Evolutionary conservation across 2,888 invertebrate genomes (phyloP), one percentile per base, ranked within the genome.

Genomic region (Xestia rhomboidea): DNA sequence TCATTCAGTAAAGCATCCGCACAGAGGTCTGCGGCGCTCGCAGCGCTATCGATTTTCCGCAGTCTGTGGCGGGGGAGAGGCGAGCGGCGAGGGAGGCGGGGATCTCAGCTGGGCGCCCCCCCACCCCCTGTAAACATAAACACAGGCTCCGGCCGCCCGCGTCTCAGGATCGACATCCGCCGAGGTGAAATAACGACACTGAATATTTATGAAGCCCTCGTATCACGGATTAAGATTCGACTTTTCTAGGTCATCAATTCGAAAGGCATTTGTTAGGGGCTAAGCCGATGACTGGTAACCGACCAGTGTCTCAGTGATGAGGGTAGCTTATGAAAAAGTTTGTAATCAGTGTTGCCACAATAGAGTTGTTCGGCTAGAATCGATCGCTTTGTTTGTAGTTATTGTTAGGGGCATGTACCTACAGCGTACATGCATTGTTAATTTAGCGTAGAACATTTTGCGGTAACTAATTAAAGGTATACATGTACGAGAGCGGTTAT

Each of bases 181-280:
- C 93, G 95, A 96, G 95, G 96, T 96, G 95, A 95, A 96, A 95
- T 95, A 96, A 95, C 94, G 93, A 94, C 93, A 91, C 93, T 95
- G 96, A 96, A 96, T 96, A 96, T 96, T 96, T 96, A 96, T 96
- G 95, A 95, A 93, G 92, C 92, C 90, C 91, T 91, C 93, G 93
- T 95, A 95, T 94, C 93, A 93, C 89, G 94, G 94, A 95, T 95
- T 95, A 95, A 95, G 94, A 94, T 93, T 94, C 92, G 93, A 95
- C 93, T 95, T 94, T 95, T 95, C 93, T 94, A 94, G 94, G 95
- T 94, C 95, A 94, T 94, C 93, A 93, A 93, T 94, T 91, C 89
- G 88, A 90, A 91, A 89, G 87, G 88, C 89, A 90, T 91, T 92
- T 90, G 90, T 89, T 89, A 83, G 79, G 82, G 79, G 84, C 87